phyloP scores from a whole-genome alignment of 1,140 invertebrate species.

The Calycopis cecrops region DNA sequence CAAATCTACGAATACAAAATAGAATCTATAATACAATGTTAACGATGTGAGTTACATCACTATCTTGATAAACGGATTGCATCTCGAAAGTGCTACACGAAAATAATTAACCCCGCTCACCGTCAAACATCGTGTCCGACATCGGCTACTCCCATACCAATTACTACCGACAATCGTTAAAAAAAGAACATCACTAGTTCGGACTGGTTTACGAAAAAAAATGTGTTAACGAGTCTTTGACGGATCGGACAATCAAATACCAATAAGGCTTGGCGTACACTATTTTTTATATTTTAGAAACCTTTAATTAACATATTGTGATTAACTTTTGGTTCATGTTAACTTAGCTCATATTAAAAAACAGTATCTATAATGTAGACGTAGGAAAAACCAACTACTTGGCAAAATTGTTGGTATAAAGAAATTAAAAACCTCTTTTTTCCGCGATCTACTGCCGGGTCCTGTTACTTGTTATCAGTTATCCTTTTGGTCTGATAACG shows the following conservation, averaged over 20 bases:
- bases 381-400: no score
- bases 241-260: conserved; percentile 61
- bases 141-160: conserved; percentile 63
- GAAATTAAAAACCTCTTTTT: no score
- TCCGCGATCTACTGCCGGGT: no score
- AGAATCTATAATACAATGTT: conserved; percentile 30
- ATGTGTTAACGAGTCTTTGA: conserved; percentile 63
- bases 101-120: conserved; percentile 67
- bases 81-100: conserved; percentile 57
- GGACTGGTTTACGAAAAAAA: conserved; percentile 40
- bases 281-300: neutral
- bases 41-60: conserved; percentile 48
- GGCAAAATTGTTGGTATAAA: no score
- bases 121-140: conserved; percentile 64
- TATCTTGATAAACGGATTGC: conserved; percentile 55
- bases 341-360: no score
- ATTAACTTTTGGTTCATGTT: no score
- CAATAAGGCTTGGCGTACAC: conserved; percentile 15
- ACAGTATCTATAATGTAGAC: no score
- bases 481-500: no score
- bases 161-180: conserved; percentile 53
- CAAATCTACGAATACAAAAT: conserved; percentile 14
- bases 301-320: no score
- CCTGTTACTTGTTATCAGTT: no score
- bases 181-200: conserved; percentile 14